Conservation (phyloP, 2,113 vertebrate species). For the Neopipo cinnamomea region DNA sequence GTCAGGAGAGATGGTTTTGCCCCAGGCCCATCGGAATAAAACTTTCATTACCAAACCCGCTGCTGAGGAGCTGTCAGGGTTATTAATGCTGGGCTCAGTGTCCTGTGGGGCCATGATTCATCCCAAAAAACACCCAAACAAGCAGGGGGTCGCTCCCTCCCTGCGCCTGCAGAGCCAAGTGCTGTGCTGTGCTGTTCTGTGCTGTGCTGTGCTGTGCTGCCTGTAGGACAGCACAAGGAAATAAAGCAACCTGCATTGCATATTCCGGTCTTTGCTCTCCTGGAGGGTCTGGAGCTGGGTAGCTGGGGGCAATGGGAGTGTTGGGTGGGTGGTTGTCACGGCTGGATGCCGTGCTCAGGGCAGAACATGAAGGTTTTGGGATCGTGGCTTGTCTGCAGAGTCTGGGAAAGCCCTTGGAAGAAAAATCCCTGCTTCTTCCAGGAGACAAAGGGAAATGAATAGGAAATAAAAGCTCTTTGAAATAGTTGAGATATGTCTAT, state of each 20-base stretch:
- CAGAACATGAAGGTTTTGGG: background rate
- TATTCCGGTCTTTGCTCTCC: background rate
- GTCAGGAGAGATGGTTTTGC: background rate
- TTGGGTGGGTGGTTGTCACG: background rate
- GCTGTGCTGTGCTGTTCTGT: background rate
- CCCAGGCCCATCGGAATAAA: background rate
- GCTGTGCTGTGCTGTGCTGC: background rate
- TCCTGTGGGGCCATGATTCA: background rate
- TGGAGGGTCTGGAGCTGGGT: background rate
- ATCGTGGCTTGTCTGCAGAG: background rate
- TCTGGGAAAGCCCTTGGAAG: background rate
- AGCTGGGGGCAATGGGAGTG: fast-evolving
- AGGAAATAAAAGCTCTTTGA: background rate
- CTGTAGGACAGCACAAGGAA: background rate
- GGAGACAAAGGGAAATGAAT: background rate
- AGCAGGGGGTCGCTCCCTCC: background rate
- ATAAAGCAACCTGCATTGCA: fast-evolving
- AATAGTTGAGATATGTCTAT: background rate
- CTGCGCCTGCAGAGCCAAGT: fast-evolving
- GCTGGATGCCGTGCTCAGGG: background rate
- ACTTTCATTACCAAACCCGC: background rate
- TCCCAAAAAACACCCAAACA: background rate
- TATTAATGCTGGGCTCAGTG: background rate
- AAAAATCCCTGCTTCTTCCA: background rate
- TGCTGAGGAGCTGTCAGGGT: constrained; percentile 10